phyloP scores from a whole-genome alignment of 1,140 invertebrate genomes.

The Nephotettix cincticeps region DNA sequence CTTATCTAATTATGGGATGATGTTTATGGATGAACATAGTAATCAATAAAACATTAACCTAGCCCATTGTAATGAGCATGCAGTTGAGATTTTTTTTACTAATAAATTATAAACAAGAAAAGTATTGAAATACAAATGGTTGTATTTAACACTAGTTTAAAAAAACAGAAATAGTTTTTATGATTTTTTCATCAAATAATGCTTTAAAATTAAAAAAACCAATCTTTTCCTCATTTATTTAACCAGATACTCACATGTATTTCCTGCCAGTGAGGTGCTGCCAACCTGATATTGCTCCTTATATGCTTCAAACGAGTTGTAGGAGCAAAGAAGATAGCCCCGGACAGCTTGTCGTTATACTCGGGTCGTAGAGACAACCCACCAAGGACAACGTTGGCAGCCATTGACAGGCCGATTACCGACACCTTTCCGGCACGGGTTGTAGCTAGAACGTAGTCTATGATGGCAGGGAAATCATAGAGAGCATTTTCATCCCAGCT shows the following conservation, averaged over 20 bases:
- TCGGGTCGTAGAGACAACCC: background rate
- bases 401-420: background rate
- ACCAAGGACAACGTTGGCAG: conserved; percentile 1
- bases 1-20: too few relatives aligned
- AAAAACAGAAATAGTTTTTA: too few relatives aligned
- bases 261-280: background rate
- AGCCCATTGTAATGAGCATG: background rate
- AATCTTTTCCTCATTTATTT: background rate
- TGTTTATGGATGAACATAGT: too few relatives aligned
- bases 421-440: background rate
- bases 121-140: background rate
- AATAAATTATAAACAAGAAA: background rate
- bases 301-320: background rate
- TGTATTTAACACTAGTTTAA: too few relatives aligned
- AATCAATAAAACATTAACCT: too few relatives aligned
- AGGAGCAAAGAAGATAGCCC: background rate
- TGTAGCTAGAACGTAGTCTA: background rate
- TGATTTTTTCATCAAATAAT: too few relatives aligned
- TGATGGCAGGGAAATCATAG: conserved; percentile 12
- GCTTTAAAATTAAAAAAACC: background rate
- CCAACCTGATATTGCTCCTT: background rate
- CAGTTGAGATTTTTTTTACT: background rate
- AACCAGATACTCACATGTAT: background rate
- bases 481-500: conserved; percentile 12
- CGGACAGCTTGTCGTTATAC: background rate